Conservation (phyloP, 2,797 vertebrate species). For the Harpagifer antarcticus region DNA sequence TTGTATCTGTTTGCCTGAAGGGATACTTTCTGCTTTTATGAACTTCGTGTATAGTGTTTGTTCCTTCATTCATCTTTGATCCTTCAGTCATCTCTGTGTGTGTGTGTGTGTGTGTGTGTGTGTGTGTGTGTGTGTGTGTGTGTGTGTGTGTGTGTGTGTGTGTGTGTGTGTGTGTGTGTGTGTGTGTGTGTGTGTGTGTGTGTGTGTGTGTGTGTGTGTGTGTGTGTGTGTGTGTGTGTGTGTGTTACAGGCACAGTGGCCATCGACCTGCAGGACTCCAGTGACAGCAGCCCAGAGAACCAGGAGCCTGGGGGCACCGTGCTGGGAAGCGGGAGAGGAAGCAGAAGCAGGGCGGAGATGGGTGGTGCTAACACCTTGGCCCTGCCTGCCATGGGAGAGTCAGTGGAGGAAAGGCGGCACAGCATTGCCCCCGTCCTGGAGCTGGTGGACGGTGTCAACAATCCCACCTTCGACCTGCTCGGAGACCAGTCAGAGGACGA, state of each 20-base stretch:
- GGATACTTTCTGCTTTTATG: too few species aligned
- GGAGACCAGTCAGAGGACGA: slow-evolving; percentile 89
- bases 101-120: neutral
- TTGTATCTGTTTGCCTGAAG: too few species aligned
- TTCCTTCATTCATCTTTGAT: neutral
- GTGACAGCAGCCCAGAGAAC: slow-evolving; percentile 86
- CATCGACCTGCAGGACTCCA: slow-evolving; percentile 89
- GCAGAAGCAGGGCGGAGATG: slow-evolving; percentile 76
- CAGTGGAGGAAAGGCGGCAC: slow-evolving; percentile 82
- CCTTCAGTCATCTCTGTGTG: too few species aligned
- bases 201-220: too few species aligned
- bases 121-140: too few species aligned
- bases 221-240: neutral
- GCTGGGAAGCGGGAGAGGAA: slow-evolving; percentile 63
- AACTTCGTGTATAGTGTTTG: neutral
- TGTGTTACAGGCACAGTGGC: slow-evolving; percentile 85
- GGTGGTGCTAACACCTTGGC: slow-evolving; percentile 82
- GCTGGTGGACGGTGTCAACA: slow-evolving; percentile 84
- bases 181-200: too few species aligned
- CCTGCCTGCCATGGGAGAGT: slow-evolving; percentile 77
- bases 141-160: too few species aligned
- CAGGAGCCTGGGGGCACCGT: slow-evolving; percentile 66
- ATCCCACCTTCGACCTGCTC: slow-evolving; percentile 86
- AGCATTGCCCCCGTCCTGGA: slow-evolving; percentile 90
- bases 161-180: too few species aligned